Evolutionary conservation across 2,888 invertebrate genomes (phyloP).

Genomic region (Ptilodon capucinus): DNA sequence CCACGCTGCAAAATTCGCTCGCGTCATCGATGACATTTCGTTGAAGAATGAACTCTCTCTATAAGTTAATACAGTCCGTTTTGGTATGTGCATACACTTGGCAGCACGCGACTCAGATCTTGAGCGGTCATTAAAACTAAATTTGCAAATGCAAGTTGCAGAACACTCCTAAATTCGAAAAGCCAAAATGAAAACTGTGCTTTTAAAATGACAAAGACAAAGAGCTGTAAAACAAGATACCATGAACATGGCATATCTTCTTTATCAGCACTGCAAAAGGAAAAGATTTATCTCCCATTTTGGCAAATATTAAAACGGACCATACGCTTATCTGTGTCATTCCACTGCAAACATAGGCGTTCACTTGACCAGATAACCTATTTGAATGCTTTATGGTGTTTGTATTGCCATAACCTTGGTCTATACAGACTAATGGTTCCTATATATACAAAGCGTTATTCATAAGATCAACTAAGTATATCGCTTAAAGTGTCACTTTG

Average conservation of each 20-base stretch:
- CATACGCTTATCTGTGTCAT: constrained; percentile 43
- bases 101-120: no score
- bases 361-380: constrained; percentile 32
- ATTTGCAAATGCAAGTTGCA: no score
- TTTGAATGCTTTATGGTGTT: constrained; percentile 3
- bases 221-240: constrained; percentile 3
- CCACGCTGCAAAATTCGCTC: no score
- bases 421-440: no score
- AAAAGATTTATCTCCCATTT: constrained; percentile 29
- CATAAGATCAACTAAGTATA: no score
- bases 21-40: no score
- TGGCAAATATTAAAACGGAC: constrained; percentile 49
- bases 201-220: not conserved
- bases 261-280: constrained; percentile 15
- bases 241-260: constrained; percentile 7
- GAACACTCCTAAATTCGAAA: not conserved
- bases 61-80: no score
- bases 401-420: not conserved
- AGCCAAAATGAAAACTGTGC: not conserved
- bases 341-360: constrained; percentile 51
- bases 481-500: no score
- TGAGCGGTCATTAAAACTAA: no score
- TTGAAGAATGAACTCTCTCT: no score
- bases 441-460: no score
- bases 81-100: no score